phyloP scores from a whole-genome alignment of 92 coral and sea anemone species.

The Galaxea fascicularis region DNA sequence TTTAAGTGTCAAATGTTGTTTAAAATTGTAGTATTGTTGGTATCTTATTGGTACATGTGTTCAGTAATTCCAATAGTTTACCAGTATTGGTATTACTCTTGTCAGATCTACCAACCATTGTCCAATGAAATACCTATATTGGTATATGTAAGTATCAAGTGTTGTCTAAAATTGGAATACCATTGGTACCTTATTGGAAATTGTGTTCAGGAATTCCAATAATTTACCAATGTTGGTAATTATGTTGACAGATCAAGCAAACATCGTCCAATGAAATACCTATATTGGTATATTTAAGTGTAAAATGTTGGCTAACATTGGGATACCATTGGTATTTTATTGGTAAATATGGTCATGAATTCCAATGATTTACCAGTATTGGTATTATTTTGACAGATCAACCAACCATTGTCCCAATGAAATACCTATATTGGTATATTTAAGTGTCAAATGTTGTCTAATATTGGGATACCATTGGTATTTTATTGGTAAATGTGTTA shows the following conservation, averaged over 20 bases:
- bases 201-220: constrained; percentile 19
- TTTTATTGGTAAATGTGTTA: constrained; percentile 33
- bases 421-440: constrained; percentile 53
- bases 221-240: constrained; percentile 49
- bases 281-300: constrained; percentile 45
- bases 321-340: constrained; percentile 40
- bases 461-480: constrained; percentile 49
- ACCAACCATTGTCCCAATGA: constrained; percentile 46
- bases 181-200: constrained; percentile 40
- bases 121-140: no score
- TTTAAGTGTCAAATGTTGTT: constrained; percentile 1
- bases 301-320: constrained; percentile 11
- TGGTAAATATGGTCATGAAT: constrained; percentile 27
- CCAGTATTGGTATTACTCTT: background rate
- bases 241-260: constrained; percentile 15
- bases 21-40: constrained; percentile 36
- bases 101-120: constrained; percentile 7
- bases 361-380: constrained; percentile 42
- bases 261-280: constrained; percentile 31
- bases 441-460: constrained; percentile 8
- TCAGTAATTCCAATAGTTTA: no score
- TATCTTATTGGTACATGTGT: constrained; percentile 50
- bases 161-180: no score
- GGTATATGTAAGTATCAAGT: constrained; percentile 31
- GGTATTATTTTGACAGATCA: constrained; percentile 18